Percentiles rank a stretch among this genome's conserved stretches.
phyloP scores from a whole-genome alignment of 2,113 vertebrate genomes.

The Amphiprion percula region DNA sequence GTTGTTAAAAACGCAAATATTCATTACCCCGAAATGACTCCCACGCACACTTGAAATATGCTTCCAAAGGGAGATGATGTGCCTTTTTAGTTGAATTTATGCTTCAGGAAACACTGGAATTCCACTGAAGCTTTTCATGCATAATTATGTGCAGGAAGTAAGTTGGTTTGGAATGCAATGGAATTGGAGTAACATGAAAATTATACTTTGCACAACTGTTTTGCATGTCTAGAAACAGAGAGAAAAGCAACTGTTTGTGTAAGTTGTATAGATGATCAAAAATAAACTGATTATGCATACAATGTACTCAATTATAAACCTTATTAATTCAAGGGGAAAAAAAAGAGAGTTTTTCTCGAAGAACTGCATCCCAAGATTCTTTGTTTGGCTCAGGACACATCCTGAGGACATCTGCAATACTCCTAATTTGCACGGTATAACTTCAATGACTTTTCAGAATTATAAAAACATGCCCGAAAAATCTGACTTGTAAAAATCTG shows the following conservation, averaged over 20 bases:
- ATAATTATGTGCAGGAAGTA: conserved; percentile 36
- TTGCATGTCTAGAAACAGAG: too few relatives aligned
- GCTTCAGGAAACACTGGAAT: conserved; percentile 35
- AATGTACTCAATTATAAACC: neutral
- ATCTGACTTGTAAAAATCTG: conserved; percentile 19
- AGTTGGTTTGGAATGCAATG: conserved; percentile 20
- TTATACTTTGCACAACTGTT: too few relatives aligned
- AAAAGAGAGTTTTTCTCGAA: neutral
- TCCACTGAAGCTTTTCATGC: conserved; percentile 34
- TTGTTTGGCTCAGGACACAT: conserved; percentile 31
- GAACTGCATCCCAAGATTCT: conserved; percentile 14
- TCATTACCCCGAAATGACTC: neutral
- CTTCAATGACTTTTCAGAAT: conserved; percentile 41
- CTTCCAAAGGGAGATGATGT: conserved; percentile 28
- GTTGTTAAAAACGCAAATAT: conserved; percentile 25
- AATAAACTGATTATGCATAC: neutral
- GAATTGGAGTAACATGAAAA: neutral
- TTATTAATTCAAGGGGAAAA: neutral
- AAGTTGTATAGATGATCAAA: neutral
- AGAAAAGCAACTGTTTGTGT: neutral
- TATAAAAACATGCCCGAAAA: conserved; percentile 6
- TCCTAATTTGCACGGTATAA: conserved; percentile 47
- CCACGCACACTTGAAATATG: conserved; percentile 17
- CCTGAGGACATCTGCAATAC: conserved; percentile 33
- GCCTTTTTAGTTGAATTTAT: conserved; percentile 1